Evolutionary conservation across 1,140 invertebrate species (phyloP).

Genomic region (Venturia canescens): DNA sequence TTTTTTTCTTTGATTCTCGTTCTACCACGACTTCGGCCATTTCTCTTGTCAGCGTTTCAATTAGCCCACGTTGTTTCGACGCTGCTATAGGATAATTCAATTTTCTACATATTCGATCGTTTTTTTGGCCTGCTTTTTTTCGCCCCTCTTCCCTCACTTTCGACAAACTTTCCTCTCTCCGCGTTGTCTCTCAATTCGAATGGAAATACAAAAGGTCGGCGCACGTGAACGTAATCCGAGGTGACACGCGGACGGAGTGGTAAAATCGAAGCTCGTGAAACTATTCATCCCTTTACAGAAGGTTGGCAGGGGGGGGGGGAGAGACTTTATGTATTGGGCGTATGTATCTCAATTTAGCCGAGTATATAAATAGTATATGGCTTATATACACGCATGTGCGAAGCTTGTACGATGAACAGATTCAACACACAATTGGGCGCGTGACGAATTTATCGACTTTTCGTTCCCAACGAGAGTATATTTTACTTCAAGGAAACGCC

Average conservation of each 20-base stretch:
- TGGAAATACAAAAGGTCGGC: conserved; percentile 35
- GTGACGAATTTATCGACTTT: conserved; percentile 33
- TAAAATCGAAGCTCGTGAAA: not conserved
- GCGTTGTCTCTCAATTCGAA: not conserved
- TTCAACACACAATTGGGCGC: not conserved
- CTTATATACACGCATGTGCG: not conserved
- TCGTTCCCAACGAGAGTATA: conserved; percentile 3
- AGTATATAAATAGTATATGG: not conserved
- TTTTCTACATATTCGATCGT: not conserved
- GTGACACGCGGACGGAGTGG: conserved; percentile 24
- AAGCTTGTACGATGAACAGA: not conserved
- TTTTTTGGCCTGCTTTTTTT: not conserved
- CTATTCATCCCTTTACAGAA: not conserved
- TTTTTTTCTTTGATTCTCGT: not conserved
- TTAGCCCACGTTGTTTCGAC: conserved; percentile 27
- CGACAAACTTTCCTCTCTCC: not conserved
- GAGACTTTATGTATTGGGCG: not conserved
- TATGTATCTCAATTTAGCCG: not conserved
- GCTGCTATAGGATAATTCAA: conserved; percentile 4
- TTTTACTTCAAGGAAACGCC: not conserved
- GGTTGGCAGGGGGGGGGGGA: not conserved
- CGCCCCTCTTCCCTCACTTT: not conserved
- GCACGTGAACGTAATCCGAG: conserved; percentile 26
- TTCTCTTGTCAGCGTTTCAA: conserved; percentile 41
- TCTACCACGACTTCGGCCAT: conserved; percentile 15